Percentiles rank a stretch among this genome's conserved stretches.
phyloP scores from a whole-genome alignment of 1,140 invertebrate species.

The Halictus rubicundus region DNA sequence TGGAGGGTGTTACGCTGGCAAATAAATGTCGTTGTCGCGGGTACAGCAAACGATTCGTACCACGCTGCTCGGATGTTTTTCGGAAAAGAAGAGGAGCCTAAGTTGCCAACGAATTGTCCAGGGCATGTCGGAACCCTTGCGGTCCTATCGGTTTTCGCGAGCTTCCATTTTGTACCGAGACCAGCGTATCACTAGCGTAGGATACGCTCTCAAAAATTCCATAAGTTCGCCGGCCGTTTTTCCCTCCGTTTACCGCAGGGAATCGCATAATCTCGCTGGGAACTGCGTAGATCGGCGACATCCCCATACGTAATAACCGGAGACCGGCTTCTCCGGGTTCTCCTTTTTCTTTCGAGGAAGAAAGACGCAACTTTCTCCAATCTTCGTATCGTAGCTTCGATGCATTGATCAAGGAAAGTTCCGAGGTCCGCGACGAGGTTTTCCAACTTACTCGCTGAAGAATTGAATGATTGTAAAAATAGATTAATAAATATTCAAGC shows the following conservation, averaged over 20 bases:
- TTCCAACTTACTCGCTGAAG: background rate
- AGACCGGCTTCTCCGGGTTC: background rate
- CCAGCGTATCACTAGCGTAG: too few relatives aligned
- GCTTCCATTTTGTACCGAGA: too few relatives aligned
- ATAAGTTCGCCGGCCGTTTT: background rate
- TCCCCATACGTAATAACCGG: background rate
- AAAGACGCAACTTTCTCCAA: background rate
- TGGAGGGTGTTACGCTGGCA: too few relatives aligned
- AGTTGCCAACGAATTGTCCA: too few relatives aligned
- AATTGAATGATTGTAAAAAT: too few relatives aligned
- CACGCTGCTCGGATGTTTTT: too few relatives aligned
- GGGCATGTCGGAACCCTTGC: too few relatives aligned
- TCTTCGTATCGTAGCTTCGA: background rate
- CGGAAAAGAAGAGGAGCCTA: too few relatives aligned
- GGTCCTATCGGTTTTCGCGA: too few relatives aligned
- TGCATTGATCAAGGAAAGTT: background rate
- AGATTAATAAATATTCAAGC: too few relatives aligned
- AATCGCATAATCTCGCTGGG: background rate
- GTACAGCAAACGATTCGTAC: too few relatives aligned
- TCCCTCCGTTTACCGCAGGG: background rate
- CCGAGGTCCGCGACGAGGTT: background rate
- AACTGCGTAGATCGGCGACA: background rate
- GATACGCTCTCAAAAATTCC: background rate
- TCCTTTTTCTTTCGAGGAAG: background rate
- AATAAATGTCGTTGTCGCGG: too few relatives aligned